A percentile compares a stretch with the other conserved stretches of the same genome.
Evolutionary conservation across 2,888 invertebrate genomes (phyloP).

Genomic region (Cepaea hortensis): DNA sequence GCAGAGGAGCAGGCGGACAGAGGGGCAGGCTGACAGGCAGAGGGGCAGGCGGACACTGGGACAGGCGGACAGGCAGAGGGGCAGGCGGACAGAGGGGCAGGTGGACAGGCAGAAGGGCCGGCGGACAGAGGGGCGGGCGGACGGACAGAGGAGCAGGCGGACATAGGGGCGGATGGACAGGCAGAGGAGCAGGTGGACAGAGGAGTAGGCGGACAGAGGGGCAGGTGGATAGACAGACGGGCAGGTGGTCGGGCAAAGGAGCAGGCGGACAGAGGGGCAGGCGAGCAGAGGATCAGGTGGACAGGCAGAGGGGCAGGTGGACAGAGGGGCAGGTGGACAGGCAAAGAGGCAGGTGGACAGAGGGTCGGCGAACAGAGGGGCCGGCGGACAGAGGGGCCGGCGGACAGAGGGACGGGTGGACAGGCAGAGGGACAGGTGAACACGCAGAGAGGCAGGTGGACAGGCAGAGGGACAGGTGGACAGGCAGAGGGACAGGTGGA

Average conservation of each 20-base stretch:
- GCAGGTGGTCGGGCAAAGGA: background rate
- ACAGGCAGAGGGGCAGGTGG: too few relatives aligned
- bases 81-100: background rate
- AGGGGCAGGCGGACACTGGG: background rate
- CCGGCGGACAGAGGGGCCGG: too few relatives aligned
- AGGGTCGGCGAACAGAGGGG: too few relatives aligned
- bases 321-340: too few relatives aligned
- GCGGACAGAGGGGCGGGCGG: background rate
- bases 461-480: too few relatives aligned
- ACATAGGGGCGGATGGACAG: background rate
- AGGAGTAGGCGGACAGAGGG: background rate
- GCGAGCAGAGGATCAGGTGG: too few relatives aligned
- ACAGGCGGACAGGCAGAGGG: background rate
- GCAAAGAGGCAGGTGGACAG: too few relatives aligned
- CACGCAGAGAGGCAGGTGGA: too few relatives aligned
- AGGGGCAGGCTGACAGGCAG: background rate
- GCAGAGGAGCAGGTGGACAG: background rate
- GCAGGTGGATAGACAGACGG: background rate
- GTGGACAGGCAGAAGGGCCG: background rate
- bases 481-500: too few relatives aligned
- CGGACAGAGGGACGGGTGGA: too few relatives aligned
- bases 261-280: background rate
- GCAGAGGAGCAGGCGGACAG: background rate
- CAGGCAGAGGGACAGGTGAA: too few relatives aligned
- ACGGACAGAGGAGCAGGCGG: too few relatives aligned